A percentile compares a stretch with the other conserved stretches of the same genome.
Conservation (phyloP, 2,888 invertebrate species). For the Andrena dorsata region DNA sequence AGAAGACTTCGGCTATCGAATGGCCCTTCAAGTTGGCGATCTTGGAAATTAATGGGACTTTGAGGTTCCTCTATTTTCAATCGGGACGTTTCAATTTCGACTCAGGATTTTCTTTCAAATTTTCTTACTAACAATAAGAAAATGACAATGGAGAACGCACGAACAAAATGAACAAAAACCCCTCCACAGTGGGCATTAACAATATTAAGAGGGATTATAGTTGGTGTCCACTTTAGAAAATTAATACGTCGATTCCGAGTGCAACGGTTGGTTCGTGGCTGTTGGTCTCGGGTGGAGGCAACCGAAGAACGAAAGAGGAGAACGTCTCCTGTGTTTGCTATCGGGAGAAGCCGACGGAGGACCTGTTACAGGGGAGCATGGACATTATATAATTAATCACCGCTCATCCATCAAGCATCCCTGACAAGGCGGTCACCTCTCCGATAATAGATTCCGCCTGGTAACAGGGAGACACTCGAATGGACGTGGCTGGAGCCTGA, state of each 20-base stretch:
- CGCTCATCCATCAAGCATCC: slow-evolving; percentile 80
- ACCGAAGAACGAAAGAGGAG: slow-evolving; percentile 25
- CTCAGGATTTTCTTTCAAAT: too few species aligned
- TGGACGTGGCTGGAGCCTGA: slow-evolving; percentile 33
- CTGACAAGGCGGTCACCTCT: slow-evolving; percentile 77
- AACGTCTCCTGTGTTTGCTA: slow-evolving; percentile 49
- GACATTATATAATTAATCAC: slow-evolving; percentile 83
- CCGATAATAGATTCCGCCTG: slow-evolving; percentile 73
- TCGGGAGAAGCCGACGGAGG: slow-evolving; percentile 32
- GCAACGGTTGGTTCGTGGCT: not conserved
- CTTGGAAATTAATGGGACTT: too few species aligned
- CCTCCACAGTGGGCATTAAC: slow-evolving; percentile 15
- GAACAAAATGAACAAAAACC: not conserved
- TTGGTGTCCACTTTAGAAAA: slow-evolving; percentile 56
- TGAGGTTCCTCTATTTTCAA: too few species aligned
- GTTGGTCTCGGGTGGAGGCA: slow-evolving; percentile 8
- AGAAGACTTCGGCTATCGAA: too few species aligned
- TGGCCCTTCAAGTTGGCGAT: too few species aligned
- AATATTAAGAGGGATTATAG: slow-evolving; percentile 21
- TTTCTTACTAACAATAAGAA: too few species aligned
- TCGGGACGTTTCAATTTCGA: too few species aligned
- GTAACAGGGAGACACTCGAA: slow-evolving; percentile 36
- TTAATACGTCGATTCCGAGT: slow-evolving; percentile 60
- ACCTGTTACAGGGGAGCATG: slow-evolving; percentile 47
- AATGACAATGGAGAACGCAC: not conserved